Percentiles rank a stretch among this genome's conserved stretches.
phyloP scores from a whole-genome alignment of 2,888 invertebrate genomes.

The Eupithecia insigniata region DNA sequence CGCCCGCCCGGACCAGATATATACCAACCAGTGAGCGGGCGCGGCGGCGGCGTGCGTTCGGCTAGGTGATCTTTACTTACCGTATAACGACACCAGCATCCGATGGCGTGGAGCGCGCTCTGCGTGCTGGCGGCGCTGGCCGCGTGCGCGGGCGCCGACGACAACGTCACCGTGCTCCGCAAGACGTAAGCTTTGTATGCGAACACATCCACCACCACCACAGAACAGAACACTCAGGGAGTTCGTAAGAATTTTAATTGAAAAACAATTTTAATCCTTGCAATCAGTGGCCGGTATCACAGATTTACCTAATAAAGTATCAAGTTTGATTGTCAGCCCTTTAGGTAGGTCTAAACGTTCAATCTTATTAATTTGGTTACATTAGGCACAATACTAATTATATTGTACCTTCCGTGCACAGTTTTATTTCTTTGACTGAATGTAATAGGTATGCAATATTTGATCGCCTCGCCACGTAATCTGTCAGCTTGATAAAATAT shows the following conservation, averaged over 20 bases:
- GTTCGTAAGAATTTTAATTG: background rate
- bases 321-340: no score
- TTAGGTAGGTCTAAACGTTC: no score
- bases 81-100: background rate
- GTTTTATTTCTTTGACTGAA: no score
- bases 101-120: conserved; percentile 14
- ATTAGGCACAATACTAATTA: no score
- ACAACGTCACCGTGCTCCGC: conserved; percentile 54
- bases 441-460: no score
- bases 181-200: conserved; percentile 22
- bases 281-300: background rate
- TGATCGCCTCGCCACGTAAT: no score
- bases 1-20: background rate
- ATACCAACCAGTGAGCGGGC: conserved; percentile 21
- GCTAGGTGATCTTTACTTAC: background rate
- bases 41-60: conserved; percentile 15
- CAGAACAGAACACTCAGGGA: background rate
- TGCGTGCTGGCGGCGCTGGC: conserved; percentile 28
- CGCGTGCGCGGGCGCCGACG: conserved; percentile 8
- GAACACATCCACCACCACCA: background rate
- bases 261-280: background rate
- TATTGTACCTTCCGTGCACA: no score
- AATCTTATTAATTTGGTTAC: no score
- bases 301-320: no score
- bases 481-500: no score